A percentile compares a stretch with the other conserved stretches of the same genome.
These are phyloP conservation scores for Sinodicranocentrus sp. DNA, from an alignment of 2,888 invertebrate genomes.

Conservation along the genomic window DNA sequence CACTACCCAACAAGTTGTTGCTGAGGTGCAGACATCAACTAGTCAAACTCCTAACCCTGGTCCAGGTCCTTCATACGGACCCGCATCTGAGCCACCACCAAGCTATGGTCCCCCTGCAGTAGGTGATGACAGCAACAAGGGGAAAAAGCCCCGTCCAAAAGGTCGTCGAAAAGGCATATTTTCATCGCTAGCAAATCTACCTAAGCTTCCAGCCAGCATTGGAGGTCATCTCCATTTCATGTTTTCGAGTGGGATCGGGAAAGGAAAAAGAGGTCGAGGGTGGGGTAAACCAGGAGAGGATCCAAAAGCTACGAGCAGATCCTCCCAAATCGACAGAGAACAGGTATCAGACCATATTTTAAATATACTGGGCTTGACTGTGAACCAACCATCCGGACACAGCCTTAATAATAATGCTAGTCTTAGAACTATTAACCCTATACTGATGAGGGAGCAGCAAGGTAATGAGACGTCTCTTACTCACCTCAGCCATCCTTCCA, in stretches of 20 bases:
- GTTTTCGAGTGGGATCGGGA: conserved; percentile 38
- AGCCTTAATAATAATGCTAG: conserved; percentile 1
- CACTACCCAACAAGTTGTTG: neutral
- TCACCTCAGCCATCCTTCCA: conserved; percentile 19
- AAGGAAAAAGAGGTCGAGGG: conserved; percentile 13
- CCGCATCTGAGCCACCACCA: neutral
- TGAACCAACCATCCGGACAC: conserved; percentile 30
- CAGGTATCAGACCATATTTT: conserved; percentile 58
- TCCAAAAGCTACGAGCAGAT: conserved; percentile 13
- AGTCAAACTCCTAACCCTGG: neutral
- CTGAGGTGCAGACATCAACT: too few relatives aligned
- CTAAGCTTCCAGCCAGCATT: conserved; percentile 28
- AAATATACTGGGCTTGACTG: conserved; percentile 56
- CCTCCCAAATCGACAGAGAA: conserved; percentile 27
- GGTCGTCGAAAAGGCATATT: conserved; percentile 28
- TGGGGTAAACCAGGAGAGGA: conserved; percentile 1
- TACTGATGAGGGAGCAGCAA: conserved; percentile 31
- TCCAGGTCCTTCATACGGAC: neutral
- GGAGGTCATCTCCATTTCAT: conserved; percentile 44
- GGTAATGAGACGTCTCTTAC: conserved; percentile 42
- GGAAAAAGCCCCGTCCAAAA: conserved; percentile 11
- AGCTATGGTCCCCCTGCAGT: neutral
- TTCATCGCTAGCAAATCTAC: conserved; percentile 2
- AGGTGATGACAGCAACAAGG: neutral
- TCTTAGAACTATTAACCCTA: conserved; percentile 23